These are phyloP conservation scores for Andrena flavipes DNA, from an alignment of 2,888 invertebrate genomes.

Conservation along the genomic window DNA sequence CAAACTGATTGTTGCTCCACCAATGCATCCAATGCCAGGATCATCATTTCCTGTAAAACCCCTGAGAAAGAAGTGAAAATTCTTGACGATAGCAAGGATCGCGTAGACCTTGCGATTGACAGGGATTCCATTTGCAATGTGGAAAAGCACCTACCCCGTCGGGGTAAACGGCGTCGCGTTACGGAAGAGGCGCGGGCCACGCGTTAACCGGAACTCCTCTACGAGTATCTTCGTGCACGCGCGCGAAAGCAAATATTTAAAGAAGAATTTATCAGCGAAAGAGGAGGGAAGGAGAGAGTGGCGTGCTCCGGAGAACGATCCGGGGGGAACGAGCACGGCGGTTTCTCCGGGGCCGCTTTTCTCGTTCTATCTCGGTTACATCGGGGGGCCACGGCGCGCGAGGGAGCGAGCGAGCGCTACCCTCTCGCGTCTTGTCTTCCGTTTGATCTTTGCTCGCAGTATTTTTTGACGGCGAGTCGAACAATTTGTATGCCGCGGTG, in stretches of 20 bases:
- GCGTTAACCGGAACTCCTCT: slow-evolving; percentile 32
- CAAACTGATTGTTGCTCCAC: too few relatives aligned
- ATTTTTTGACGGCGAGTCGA: slow-evolving; percentile 85
- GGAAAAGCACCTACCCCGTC: not conserved
- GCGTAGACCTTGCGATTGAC: too few relatives aligned
- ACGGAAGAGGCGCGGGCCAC: slow-evolving; percentile 9
- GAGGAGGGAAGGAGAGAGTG: slow-evolving; percentile 6
- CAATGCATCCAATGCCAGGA: too few relatives aligned
- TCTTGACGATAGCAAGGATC: too few relatives aligned
- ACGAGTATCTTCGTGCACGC: slow-evolving; percentile 10
- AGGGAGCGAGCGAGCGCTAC: slow-evolving; percentile 37
- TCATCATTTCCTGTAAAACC: too few relatives aligned
- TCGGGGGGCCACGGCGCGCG: slow-evolving; percentile 34
- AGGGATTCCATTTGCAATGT: too few relatives aligned
- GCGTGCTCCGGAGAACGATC: slow-evolving; percentile 20
- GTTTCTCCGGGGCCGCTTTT: slow-evolving; percentile 35
- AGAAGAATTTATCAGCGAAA: slow-evolving; percentile 64
- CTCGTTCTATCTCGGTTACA: slow-evolving; percentile 60
- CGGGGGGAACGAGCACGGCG: not conserved
- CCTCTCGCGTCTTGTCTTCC: slow-evolving; percentile 79
- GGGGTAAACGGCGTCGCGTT: not conserved
- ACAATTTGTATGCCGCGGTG: slow-evolving; percentile 85
- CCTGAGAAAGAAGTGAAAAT: too few relatives aligned
- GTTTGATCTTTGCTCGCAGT: slow-evolving; percentile 84
- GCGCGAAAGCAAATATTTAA: slow-evolving; percentile 65